Evolutionary conservation across 1,140 invertebrate genomes (phyloP).

Genomic region (Globodera rostochiensis): DNA sequence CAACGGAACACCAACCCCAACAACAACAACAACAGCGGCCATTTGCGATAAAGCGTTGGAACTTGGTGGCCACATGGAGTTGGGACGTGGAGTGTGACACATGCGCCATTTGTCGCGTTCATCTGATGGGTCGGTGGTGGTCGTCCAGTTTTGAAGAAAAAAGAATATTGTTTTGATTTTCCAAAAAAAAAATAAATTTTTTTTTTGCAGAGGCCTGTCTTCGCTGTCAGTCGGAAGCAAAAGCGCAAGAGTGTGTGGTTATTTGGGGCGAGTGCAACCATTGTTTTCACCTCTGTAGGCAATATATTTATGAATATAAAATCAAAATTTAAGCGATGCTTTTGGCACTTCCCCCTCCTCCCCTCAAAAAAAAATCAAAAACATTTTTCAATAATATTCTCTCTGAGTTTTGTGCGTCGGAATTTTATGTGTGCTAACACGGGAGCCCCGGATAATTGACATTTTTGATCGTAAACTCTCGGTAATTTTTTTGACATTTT

Average conservation of each 20-base stretch:
- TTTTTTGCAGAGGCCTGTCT: slow-evolving; percentile 82
- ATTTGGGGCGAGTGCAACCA: slow-evolving; percentile 85
- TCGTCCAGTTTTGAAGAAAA: slow-evolving; percentile 16
- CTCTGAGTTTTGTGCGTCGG: no score
- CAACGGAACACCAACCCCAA: neutral
- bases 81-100: slow-evolving; percentile 99
- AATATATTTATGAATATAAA: neutral
- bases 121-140: slow-evolving; percentile 82
- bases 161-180: neutral
- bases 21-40: slow-evolving; percentile 66
- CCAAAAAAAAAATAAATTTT: neutral
- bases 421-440: no score
- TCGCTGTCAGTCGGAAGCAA: slow-evolving; percentile 90
- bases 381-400: no score
- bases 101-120: slow-evolving; percentile 94
- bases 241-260: slow-evolving; percentile 84
- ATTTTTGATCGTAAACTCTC: no score
- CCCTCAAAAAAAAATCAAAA: no score
- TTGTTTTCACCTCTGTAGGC: slow-evolving; percentile 27
- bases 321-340: no score
- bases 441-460: no score
- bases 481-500: no score
- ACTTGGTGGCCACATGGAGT: slow-evolving; percentile 96
- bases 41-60: slow-evolving; percentile 83
- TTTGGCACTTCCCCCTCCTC: no score